A percentile compares a stretch with the other conserved stretches of the same genome.
Conservation (phyloP, 2,888 invertebrate genomes). For the Nomada flava region DNA sequence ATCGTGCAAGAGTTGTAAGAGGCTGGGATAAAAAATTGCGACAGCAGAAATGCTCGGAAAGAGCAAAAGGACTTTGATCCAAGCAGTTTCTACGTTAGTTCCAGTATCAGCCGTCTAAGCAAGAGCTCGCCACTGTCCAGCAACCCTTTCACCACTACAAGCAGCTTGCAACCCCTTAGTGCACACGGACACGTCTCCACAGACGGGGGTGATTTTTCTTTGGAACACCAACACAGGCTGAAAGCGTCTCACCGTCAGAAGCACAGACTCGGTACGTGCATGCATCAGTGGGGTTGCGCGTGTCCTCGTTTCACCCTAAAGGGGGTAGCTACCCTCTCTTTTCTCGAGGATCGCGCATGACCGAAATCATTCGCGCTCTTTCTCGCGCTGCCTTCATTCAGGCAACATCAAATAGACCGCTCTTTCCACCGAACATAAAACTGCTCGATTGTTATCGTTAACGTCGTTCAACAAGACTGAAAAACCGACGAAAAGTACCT, state of each 20-base stretch:
- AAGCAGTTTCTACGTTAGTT: constrained; percentile 76
- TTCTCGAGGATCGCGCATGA: constrained; percentile 79
- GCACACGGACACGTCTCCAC: constrained; percentile 74
- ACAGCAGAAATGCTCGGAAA: constrained; percentile 11
- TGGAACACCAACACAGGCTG: constrained; percentile 77
- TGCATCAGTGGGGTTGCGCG: constrained; percentile 67
- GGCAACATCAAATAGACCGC: constrained; percentile 30
- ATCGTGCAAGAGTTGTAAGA: neutral
- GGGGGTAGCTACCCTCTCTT: constrained; percentile 66
- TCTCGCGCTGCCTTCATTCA: constrained; percentile 53
- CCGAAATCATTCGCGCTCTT: constrained; percentile 67
- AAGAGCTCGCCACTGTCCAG: constrained; percentile 84
- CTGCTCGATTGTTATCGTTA: constrained; percentile 62
- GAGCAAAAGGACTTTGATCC: constrained; percentile 56
- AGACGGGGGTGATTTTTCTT: constrained; percentile 81
- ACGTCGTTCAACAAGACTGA: neutral
- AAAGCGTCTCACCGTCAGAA: constrained; percentile 73
- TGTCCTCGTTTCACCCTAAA: constrained; percentile 62
- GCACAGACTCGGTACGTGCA: constrained; percentile 65
- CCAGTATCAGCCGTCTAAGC: constrained; percentile 80
- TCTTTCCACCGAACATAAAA: constrained; percentile 57
- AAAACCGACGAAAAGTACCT: neutral
- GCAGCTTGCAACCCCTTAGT: constrained; percentile 77
- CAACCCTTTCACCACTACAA: constrained; percentile 80
- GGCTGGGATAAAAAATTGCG: neutral